Base-by-base conservation (phyloP, 2,113 vertebrate genomes). In the Xerus inauris region DNA sequence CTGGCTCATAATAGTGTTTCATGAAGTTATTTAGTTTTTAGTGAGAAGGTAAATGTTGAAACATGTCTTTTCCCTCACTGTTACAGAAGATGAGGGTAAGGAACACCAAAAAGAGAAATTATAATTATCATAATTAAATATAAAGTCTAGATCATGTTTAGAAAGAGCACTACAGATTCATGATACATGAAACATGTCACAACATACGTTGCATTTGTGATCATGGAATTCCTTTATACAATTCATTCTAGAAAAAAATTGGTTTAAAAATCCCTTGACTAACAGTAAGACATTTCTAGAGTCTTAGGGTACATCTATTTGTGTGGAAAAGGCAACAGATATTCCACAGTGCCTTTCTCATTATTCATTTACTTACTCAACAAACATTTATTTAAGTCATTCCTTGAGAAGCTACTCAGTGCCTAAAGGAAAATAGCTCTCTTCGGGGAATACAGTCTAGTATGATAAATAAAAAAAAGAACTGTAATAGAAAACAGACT, bases 341-440 rank as follows among this genome's bases (percentile, higher is more conserved):
- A 76, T 64, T 12, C 80, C 5, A 54, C 69, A 77, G 51, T 81
- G 51, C 30, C 42, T 94, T 97, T 95, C 65, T 91, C 76, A 42
- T 80, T 71, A 69, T 83, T 94, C 35, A n/a, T 47, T 94, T 88
- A 91, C 88, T 89, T 64, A 93, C 76, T 94, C 38, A 91, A 96
- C 76, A 96, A 92, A 92, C 8, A 83, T 95, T 91, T 94, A 77
- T 73, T 92, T 83, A 77, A 45, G 51, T 51, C 14, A 40, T 72
- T 35, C 10, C 57, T 95, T 95, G 69, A 83, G 73, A 91, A 71
- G 40, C 93, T 26, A 85, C 12, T 94, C 40, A 45, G 28, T n/a
- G 51, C 77, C 65, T 91, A 79, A 94, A 96, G 35, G 80, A 92
- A 90, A 94, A 85, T 59, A 83, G 64, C 49, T 85, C 32, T 72